A percentile compares a stretch with the other conserved stretches of the same genome.
These are phyloP conservation scores for Clarias magur DNA, from an alignment of 2,113 vertebrate genomes.

Conservation along the genomic window DNA sequence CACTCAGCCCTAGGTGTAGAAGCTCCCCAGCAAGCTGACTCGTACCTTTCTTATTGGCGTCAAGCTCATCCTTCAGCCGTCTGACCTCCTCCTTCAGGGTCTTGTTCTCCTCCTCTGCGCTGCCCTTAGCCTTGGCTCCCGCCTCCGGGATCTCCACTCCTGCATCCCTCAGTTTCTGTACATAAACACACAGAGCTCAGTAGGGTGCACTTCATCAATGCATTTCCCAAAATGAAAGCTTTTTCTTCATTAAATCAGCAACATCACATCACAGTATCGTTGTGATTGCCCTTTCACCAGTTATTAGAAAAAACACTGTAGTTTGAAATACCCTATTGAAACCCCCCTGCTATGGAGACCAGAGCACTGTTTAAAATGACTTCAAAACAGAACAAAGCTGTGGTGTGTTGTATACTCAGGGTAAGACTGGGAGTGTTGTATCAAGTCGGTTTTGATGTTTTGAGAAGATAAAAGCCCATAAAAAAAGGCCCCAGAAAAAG, in stretches of 20 bases:
- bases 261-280: background rate
- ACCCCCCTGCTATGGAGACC: background rate
- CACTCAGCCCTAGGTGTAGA: background rate
- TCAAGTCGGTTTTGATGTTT: conserved; percentile 39
- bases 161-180: conserved; percentile 65
- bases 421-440: conserved; percentile 22
- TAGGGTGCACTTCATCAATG: background rate
- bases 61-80: conserved; percentile 78
- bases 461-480: conserved; percentile 10
- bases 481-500: background rate
- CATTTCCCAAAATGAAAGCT: background rate
- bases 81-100: conserved; percentile 76
- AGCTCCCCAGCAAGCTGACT: background rate
- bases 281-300: no score
- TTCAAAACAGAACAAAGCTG: conserved; percentile 37
- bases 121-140: conserved; percentile 58
- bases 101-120: conserved; percentile 73
- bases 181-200: background rate
- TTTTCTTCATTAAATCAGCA: background rate
- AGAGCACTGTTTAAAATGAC: background rate
- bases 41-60: conserved; percentile 76
- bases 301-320: no score
- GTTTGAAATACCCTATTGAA: background rate
- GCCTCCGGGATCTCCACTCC: conserved; percentile 65
- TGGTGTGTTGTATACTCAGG: background rate